A percentile compares a stretch with the other conserved stretches of the same genome.
Evolutionary conservation across 2,113 vertebrate genomes (phyloP).

Genomic region (Solenodon paradoxus): DNA sequence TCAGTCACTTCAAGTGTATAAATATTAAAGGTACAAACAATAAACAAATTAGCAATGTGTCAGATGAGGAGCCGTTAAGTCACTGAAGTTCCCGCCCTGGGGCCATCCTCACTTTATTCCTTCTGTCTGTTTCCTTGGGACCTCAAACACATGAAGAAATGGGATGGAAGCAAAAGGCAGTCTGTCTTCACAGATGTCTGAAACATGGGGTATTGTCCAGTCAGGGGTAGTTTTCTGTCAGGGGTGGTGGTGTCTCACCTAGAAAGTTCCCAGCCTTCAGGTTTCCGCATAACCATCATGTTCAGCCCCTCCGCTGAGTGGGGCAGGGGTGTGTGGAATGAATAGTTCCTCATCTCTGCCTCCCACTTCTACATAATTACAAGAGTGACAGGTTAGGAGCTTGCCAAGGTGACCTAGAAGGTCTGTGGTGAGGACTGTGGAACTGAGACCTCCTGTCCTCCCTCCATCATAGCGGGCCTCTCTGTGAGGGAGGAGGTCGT

Average conservation of each 20-base stretch:
- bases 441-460: neutral
- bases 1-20: neutral
- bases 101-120: neutral
- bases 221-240: neutral
- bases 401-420: neutral
- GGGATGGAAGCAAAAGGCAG: neutral
- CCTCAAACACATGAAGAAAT: neutral
- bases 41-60: neutral
- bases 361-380: neutral
- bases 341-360: too few relatives aligned
- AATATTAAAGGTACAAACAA: neutral
- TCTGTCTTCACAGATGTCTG: neutral
- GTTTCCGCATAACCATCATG: accelerated
- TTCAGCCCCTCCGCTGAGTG: neutral
- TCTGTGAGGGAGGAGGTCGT: neutral
- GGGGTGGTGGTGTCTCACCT: neutral
- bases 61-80: too few relatives aligned
- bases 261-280: neutral
- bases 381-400: neutral
- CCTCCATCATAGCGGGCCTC: too few relatives aligned
- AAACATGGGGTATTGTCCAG: neutral
- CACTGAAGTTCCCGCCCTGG: neutral
- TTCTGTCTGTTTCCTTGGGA: neutral
- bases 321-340: neutral
- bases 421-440: neutral